These are phyloP conservation scores for Charaxes varanes DNA, from an alignment of 1,140 invertebrate genomes.

Conservation along the genomic window DNA sequence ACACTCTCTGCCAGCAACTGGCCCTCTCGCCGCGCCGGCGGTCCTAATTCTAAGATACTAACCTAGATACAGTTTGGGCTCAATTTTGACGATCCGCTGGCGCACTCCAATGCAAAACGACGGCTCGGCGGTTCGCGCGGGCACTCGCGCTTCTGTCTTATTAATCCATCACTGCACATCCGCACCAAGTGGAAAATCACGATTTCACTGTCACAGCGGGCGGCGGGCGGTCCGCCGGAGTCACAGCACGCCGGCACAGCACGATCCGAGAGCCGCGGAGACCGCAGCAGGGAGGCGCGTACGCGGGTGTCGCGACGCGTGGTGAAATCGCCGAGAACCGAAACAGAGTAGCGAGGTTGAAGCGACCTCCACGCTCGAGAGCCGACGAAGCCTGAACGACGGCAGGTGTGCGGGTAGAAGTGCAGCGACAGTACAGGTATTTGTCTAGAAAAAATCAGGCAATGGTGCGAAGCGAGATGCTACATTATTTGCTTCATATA, in stretches of 20 bases:
- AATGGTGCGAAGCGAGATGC: too few species aligned
- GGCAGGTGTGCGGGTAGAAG: conserved; percentile 47
- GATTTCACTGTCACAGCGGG: conserved; percentile 70
- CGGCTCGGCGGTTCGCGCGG: conserved; percentile 34
- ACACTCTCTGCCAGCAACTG: conserved; percentile 39
- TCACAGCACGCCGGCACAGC: conserved; percentile 39
- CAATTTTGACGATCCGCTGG: conserved; percentile 68
- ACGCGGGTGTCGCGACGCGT: conserved; percentile 23
- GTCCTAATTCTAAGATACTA: conserved; percentile 34
- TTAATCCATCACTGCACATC: conserved; percentile 72
- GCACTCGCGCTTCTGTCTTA: conserved; percentile 54
- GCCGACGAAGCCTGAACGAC: conserved; percentile 51
- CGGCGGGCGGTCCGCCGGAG: conserved; percentile 40
- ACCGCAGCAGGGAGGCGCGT: conserved; percentile 28
- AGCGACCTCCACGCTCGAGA: conserved; percentile 58
- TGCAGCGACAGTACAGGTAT: conserved; percentile 33
- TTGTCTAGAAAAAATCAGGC: too few species aligned
- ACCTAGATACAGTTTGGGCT: conserved; percentile 72
- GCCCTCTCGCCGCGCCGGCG: conserved; percentile 33
- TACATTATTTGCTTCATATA: too few species aligned
- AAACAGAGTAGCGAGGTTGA: conserved; percentile 48
- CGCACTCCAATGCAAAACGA: conserved; percentile 51
- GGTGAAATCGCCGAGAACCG: conserved; percentile 46
- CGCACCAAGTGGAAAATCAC: conserved; percentile 61
- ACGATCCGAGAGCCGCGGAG: conserved; percentile 21